Base-by-base conservation (phyloP, 2,113 vertebrate species). In the Lasiurus cinereus region DNA sequence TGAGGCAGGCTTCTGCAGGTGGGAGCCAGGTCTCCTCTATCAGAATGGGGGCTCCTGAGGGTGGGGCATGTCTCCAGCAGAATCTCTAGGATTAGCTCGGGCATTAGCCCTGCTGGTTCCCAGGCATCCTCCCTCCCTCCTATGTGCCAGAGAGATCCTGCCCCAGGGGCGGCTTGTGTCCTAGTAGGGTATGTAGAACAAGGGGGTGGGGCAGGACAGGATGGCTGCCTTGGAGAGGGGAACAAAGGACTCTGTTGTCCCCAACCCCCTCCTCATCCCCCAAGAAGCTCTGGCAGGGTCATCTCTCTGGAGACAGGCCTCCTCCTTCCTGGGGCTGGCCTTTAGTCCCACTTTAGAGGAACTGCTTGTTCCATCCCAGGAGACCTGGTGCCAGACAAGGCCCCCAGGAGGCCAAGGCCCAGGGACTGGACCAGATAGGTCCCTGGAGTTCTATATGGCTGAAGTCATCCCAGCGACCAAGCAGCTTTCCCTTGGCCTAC, bases 181-280 rank as follows among this genome's bases (percentile, higher is more conserved):
- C 90, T 83, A 62, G 80, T 21, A 83, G 59, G 39, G 74, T 59
- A 39, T 95, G 12, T 89, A 79, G 86, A 56, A 62, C 8, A 33
- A 72, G 76, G 52, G 5, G 46, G 73, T 50, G 54, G 54, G 27
- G 76, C 43, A 46, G 83, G 74, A 77, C 43, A 74, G 90, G 95
- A 91, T 56, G 91, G 70, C 82, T 93, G 83, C 82, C 96, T 93
- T 93, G 80, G 90, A 95, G 76, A 96, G 69, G 77, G 85, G 18
- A 97, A 97, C 96, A 97, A 96, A 97, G 94, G 46, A 73, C 52
- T 33, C 94, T 83, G 59, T 96, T 97, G 94, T 97, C 74, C 88
- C 78, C 72, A 56, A 29, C 36, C 69, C 76, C 69, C 76, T 33
- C 80, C 43, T 50, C 83, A 43, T 83, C 73, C 77, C 82, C 88